phyloP scores from a whole-genome alignment of 2,113 vertebrate genomes.

The Sisor rabdophorus region DNA sequence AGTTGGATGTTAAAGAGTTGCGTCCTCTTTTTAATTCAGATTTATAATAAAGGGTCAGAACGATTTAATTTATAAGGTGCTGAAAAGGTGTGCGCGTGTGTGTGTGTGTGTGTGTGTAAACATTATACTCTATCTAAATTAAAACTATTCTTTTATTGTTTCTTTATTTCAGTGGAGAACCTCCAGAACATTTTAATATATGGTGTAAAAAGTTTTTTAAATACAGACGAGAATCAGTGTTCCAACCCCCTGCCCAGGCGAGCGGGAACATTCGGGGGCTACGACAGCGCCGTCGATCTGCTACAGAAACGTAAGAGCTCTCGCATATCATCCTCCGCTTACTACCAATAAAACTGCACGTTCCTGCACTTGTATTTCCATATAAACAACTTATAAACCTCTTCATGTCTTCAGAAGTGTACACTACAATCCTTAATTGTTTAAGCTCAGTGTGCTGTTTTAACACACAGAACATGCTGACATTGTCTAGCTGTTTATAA shows the following conservation, averaged over 20 bases:
- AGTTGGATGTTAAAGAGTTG: neutral
- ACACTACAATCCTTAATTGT: neutral
- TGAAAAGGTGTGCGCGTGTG: neutral
- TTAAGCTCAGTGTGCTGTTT: neutral
- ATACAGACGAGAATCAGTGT: constrained; percentile 61
- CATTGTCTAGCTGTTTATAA: neutral
- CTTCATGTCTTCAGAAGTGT: neutral
- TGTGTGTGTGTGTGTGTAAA: neutral
- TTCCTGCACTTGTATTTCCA: neutral
- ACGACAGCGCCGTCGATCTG: constrained; percentile 68
- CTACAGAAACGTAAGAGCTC: constrained; percentile 74
- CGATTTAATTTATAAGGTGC: neutral
- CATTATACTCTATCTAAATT: neutral
- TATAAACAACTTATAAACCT: neutral
- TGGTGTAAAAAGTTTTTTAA: constrained; percentile 57
- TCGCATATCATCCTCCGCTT: neutral
- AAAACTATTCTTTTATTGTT: neutral
- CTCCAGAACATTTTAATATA: constrained; percentile 82
- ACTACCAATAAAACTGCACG: neutral
- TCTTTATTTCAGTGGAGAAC: constrained; percentile 74
- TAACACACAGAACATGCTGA: too few species aligned
- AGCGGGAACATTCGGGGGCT: constrained; percentile 84
- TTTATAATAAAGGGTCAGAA: too few species aligned
- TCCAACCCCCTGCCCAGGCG: constrained; percentile 65
- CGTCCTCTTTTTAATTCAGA: neutral